Evolutionary conservation across 2,113 vertebrate genomes (phyloP).

Genomic region (Colistium nudipinnis): DNA sequence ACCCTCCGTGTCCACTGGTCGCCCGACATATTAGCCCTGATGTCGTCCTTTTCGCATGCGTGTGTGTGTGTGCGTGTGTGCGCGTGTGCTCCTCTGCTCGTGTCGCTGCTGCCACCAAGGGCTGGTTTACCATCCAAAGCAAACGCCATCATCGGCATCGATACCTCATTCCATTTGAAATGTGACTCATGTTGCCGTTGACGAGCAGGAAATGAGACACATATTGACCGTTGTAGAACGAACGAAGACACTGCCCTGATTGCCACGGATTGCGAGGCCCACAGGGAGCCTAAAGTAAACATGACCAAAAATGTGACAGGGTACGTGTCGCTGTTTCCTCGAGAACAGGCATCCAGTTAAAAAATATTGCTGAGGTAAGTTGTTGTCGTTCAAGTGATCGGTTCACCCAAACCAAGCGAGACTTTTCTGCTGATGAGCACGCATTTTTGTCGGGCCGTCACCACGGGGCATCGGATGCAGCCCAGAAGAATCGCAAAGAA

Average conservation of each 20-base stretch:
- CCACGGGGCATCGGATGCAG: slow-evolving; percentile 27
- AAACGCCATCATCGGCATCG: slow-evolving; percentile 28
- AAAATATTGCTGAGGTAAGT: slow-evolving; percentile 44
- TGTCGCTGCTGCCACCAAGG: slow-evolving; percentile 52
- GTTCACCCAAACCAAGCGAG: slow-evolving; percentile 37
- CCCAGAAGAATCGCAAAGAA: slow-evolving; percentile 23
- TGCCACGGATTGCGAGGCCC: too few species aligned
- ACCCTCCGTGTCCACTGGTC: slow-evolving; percentile 26
- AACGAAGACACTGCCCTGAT: background rate
- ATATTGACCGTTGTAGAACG: slow-evolving; percentile 4
- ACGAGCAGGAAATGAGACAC: slow-evolving; percentile 14
- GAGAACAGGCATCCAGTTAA: slow-evolving; percentile 5
- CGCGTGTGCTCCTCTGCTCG: slow-evolving; percentile 9
- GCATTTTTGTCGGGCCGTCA: slow-evolving; percentile 33
- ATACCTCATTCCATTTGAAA: slow-evolving; percentile 14
- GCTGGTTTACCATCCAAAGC: slow-evolving; percentile 64
- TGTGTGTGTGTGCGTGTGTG: background rate
- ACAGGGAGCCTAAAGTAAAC: too few species aligned
- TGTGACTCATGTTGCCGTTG: slow-evolving; percentile 14
- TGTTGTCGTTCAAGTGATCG: slow-evolving; percentile 25
- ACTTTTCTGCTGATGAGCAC: slow-evolving; percentile 36
- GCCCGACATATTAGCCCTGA: slow-evolving; percentile 11
- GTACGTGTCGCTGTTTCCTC: slow-evolving; percentile 18
- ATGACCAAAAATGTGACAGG: background rate
- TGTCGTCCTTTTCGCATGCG: slow-evolving; percentile 45